Conservation (phyloP, 2,797 vertebrate species). For the Odontamblyopus lacepedii region DNA sequence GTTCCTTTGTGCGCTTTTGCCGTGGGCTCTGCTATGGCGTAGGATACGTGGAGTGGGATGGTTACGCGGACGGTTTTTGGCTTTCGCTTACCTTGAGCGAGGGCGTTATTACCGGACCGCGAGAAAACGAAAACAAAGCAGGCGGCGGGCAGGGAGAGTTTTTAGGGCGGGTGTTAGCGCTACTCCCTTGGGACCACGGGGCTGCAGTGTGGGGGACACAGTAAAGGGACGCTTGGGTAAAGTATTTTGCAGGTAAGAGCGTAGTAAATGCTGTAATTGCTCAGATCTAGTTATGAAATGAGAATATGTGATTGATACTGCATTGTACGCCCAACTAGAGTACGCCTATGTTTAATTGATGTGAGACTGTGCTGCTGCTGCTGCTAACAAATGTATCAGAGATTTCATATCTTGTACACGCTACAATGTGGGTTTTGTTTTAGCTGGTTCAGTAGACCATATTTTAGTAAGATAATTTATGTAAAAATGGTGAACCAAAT, state of each 20-base stretch:
- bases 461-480: no score
- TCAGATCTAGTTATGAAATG: not conserved
- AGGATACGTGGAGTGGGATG: conserved; percentile 31
- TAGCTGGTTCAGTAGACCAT: not conserved
- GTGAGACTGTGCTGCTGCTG: not conserved
- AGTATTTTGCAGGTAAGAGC: conserved; percentile 32
- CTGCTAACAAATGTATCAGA: not conserved
- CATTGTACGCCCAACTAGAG: not conserved
- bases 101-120: conserved; percentile 11
- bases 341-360: conserved; percentile 1
- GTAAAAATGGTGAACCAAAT: no score
- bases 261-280: not conserved
- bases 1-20: conserved; percentile 48
- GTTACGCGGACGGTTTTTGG: conserved; percentile 13
- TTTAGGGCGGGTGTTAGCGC: conserved; percentile 53
- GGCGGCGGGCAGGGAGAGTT: conserved; percentile 26
- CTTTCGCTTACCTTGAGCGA: conserved; percentile 16
- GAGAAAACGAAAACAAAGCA: not conserved
- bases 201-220: conserved; percentile 46
- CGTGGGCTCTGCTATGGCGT: conserved; percentile 47
- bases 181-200: conserved; percentile 45
- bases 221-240: conserved; percentile 23
- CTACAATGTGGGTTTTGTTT: not conserved
- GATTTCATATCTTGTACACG: no score
- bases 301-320: not conserved